Evolutionary conservation across 2,888 invertebrate species (phyloP), one percentile per base, ranked within the genome.

Genomic region (Pecten maximus): DNA sequence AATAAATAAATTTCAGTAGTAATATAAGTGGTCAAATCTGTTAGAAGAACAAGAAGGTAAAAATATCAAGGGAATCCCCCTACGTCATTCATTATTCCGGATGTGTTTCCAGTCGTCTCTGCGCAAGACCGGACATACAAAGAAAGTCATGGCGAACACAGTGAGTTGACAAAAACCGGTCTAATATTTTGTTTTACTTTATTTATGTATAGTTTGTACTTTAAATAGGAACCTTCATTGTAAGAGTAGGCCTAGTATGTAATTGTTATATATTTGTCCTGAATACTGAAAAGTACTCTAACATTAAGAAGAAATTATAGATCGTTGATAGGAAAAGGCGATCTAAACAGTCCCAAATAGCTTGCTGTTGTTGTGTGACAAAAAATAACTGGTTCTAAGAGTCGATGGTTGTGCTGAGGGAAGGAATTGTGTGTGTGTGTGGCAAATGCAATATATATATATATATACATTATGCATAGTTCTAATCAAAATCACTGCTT

Each of bases 91-190:
- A 2, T 10, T 12, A 28, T 74, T 8, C 74, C 74, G 74, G 74
- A 74, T 74, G 74, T 74, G 16, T 35, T 74, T 35, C 28, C 10
- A 74, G 28, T 74, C 6, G 74, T 35, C 15, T 35, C 74, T 74
- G 74, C 74, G 74, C 74, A 74, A 2, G 74, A 74, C 28, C 74
- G 74, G 74, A 35, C 23, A 28, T 12, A 35, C 2, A 4, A 2
- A 35, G 50, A 86, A 74, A 40, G 86, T 86, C 89, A 89, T 89
- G 89, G 89, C 89, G 74, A 86, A 74, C 86, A 89, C 89, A 44
- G 89, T 89, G 40, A 89, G 89, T 89, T 74, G 74, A 74, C 74
- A 74, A 74, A 74, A 74, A 74, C 74, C 74, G 74, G 74, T 74
- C 35, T 1, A 19, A 35, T 28, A 12, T 6, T 44, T 19, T 12